phyloP scores from a whole-genome alignment of 2,888 invertebrate genomes.

The Drosophila picticornis region DNA sequence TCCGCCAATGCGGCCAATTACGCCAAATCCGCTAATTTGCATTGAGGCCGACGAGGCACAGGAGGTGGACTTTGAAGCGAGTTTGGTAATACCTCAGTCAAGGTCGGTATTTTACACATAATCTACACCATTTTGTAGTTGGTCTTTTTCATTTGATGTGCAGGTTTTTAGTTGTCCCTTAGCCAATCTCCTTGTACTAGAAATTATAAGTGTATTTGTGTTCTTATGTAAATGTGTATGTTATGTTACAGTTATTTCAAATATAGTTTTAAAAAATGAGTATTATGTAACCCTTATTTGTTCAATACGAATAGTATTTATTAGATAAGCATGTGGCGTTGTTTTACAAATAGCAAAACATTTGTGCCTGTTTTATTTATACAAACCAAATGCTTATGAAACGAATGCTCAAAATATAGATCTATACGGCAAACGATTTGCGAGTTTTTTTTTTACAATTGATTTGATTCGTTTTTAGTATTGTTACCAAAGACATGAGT shows the following conservation, averaged over 20 bases:
- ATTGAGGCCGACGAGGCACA: constrained; percentile 73
- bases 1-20: constrained; percentile 82
- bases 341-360: constrained; percentile 37
- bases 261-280: constrained; percentile 23
- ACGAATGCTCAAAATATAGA: constrained; percentile 60
- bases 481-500: constrained; percentile 86
- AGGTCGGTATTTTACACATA: constrained; percentile 84
- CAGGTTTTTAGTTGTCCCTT: constrained; percentile 46
- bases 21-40: constrained; percentile 87
- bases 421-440: constrained; percentile 19
- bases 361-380: constrained; percentile 50
- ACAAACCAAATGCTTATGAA: constrained; percentile 41
- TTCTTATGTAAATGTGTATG: constrained; percentile 30
- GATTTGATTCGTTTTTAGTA: constrained; percentile 45
- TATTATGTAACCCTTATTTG: constrained; percentile 40
- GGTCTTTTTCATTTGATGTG: constrained; percentile 33
- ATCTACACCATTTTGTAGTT: constrained; percentile 30
- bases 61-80: constrained; percentile 67
- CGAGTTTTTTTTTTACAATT: constrained; percentile 33
- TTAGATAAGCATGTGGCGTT: constrained; percentile 38
- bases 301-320: constrained; percentile 40
- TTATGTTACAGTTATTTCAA: constrained; percentile 13
- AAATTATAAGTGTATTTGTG: constrained; percentile 41
- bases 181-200: constrained; percentile 45
- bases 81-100: constrained; percentile 83